Evolutionary conservation across 30 jellyfish, hydroid and myxozoan genomes (phyloP), one percentile per base, ranked within the genome.

Genomic region (Clytia hemisphaerica): DNA sequence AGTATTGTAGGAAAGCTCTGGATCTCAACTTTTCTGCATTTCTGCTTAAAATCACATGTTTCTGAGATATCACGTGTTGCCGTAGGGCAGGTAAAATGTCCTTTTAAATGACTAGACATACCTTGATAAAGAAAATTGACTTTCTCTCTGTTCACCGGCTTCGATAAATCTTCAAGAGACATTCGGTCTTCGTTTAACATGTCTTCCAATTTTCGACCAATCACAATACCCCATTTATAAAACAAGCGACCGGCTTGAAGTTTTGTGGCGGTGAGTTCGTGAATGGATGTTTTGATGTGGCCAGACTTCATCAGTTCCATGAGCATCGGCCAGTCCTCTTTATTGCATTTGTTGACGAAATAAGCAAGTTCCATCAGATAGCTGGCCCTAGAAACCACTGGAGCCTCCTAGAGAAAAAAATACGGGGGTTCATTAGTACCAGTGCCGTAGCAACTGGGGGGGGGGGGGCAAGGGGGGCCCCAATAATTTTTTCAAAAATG

Each of bases 301-400:
- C 15, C 66, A 48, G 72, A 21, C 15, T 60, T 5, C 6, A 28
- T 12, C 12, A 61, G 15, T 24, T 48, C 32, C 57, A 78, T 36
- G 15, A 44, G 36, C 6, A 79, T 0, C 22, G 92, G 92, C 94
- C 95, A 81, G 51, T 66, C 83, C 1, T 88, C 94, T 16, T 61
- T 82, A 59, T 75, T 80, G 69, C 98, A 89, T 2, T 29, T 42
- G 61, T 76, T 82, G 3, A 89, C 95, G 65, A 75, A 82, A 61
- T 76, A 60, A 28, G 95, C 95, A 38, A 93, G 67, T 36, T 89
- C 98, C 16, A 89, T 68, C 34, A 89, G 75, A 21, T 83, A 55
- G 14, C 93, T 85, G 1, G 95, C 95, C 46, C 98, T 73, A 2
- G 98, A 71, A 51, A 89, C 77, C 38, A 89, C 93, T 0, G 98